Base-by-base conservation (phyloP, 2,113 vertebrate species). In the Axis porcinus region DNA sequence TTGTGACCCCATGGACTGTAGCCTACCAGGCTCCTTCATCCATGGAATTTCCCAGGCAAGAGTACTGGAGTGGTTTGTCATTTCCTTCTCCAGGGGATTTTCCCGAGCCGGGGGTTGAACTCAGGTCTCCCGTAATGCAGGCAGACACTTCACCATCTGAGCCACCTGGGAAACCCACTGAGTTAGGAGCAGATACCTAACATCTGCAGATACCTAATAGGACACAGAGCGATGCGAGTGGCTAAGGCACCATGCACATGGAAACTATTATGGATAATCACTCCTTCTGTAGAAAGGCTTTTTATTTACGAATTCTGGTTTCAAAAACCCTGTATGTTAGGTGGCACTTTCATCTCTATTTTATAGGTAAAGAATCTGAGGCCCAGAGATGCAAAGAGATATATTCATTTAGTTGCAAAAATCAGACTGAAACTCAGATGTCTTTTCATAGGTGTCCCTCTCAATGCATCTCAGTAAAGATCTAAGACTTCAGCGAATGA, bases 61-160 rank as follows among this genome's bases (percentile, higher is more conserved):
- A 11, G n/a, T 70, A 36, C 64, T 70, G n/a, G 64, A 70, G 2
- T 70, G 64, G 64, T n/a, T 70, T 36, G 21, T n/a, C n/a, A 70
- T 36, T 70, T 70, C 64, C 64, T 70, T 36, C 64, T 70, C 64
- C 64, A 70, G 64, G 64, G 64, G n/a, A 36, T 70, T 36, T 70
- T 36, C n/a, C 64, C 11, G n/a, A 70, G 64, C n/a, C n/a, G 5
- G n/a, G n/a, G n/a, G 36, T 21, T 2, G 5, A 70, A 70, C n/a
- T n/a, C 2, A 0, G n/a, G n/a, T 70, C 64, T 70, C 64, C n/a
- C 0, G 1, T n/a, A 36, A 70, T 70, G 64, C n/a, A 70, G n/a
- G n/a, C 64, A 70, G n/a, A 70, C n/a, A 70, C 64, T 36, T 70
- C 11, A 70, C n/a, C 5, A 36, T 70, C n/a, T 21, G n/a, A 67